phyloP scores from a whole-genome alignment of 1,140 invertebrate species.

The Cydia strobilella region DNA sequence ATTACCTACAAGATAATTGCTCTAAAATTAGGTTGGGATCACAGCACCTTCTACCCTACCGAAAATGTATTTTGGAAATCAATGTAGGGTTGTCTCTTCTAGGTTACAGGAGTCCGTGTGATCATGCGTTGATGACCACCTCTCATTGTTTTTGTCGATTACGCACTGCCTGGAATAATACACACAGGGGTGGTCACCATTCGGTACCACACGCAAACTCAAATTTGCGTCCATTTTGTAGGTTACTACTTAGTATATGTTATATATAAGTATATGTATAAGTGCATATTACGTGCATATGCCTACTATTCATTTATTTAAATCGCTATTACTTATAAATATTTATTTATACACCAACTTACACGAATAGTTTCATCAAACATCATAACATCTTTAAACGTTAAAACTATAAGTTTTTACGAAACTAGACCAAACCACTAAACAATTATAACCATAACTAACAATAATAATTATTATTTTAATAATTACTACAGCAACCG shows the following conservation, averaged over 20 bases:
- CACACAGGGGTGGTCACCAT: slow-evolving; percentile 47
- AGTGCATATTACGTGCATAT: no score
- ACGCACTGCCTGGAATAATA: slow-evolving; percentile 73
- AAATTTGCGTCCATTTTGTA: not conserved
- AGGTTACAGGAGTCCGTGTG: slow-evolving; percentile 18
- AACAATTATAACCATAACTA: no score
- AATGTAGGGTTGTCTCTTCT: not conserved
- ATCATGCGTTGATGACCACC: slow-evolving; percentile 59
- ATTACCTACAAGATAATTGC: not conserved
- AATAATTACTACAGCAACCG: no score
- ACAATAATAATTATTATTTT: no score
- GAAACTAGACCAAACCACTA: no score
- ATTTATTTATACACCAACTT: no score
- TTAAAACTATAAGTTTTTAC: no score
- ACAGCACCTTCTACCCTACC: not conserved
- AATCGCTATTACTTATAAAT: no score
- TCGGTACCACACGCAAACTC: slow-evolving; percentile 28
- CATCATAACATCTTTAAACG: no score
- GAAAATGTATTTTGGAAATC: not conserved
- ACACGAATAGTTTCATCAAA: no score
- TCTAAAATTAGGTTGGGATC: not conserved
- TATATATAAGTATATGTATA: not conserved
- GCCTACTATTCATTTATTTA: no score
- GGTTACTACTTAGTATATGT: not conserved
- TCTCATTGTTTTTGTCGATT: slow-evolving; percentile 72